Base-by-base conservation (phyloP, 2,888 invertebrate genomes). In the Lordiphosa fenestrarum region DNA sequence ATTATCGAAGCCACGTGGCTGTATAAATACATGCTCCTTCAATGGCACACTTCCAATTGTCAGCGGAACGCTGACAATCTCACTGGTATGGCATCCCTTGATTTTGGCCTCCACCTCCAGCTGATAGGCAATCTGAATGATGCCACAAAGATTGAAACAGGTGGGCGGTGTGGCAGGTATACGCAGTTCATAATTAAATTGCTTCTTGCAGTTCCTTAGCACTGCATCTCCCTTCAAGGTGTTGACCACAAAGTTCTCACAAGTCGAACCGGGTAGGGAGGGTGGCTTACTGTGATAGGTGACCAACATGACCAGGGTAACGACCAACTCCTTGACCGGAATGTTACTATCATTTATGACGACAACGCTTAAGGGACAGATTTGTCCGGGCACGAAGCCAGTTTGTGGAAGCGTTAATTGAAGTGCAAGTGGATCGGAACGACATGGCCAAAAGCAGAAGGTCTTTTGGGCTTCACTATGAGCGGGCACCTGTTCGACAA, bases 301-400 rank as follows among this genome's bases (percentile, higher is more conserved):
- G 0, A 85, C 71, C 4, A 76, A 7, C 88, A 88, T 87, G 1
- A 71, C 69, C n/a, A 88, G 46, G 4, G 68, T 73, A 2, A 86
- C 44, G 54, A 75, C 66, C 0, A 88, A 52, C 55, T 73, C 61
- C 42, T 75, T 72, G 15, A 93, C 90, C 7, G 83, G 84, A 12
- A 91, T 88, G 48, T 91, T 90, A n/a, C 92, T 92, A 23, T 90
- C 90, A 86, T 94, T 94, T 67, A 91, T 91, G 0, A 92, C 88
- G 67, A 92, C 90, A 0, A 92, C 53, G 4, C 52, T 65, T 0
- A 88, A 48, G 0, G 83, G 75, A 40, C 89, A 78, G 9, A 46
- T 53, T 60, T 89, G 87, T 0, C 89, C 89, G 0, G 88, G 84
- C 7, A 88, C 88, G 63, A 71, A 89, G 0, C 89, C 89, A 2